Percentiles rank a stretch among this genome's conserved stretches.
Evolutionary conservation across 2,888 invertebrate species (phyloP).

Genomic region (Lasioglossum lativentre): DNA sequence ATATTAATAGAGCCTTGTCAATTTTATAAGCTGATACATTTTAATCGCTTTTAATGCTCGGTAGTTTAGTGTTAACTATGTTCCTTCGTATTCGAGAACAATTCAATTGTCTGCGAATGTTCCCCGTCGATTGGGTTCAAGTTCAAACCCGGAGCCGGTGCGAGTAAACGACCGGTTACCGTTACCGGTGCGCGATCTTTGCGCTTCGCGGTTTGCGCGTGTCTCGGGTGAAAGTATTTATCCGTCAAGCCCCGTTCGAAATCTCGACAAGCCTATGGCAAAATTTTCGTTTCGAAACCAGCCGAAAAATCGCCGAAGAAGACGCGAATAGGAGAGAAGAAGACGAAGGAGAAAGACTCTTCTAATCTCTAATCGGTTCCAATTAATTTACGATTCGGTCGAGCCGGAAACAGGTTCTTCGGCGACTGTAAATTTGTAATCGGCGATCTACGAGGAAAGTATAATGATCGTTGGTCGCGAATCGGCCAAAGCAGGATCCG

Average conservation of each 20-base stretch:
- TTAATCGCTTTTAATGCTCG: too few relatives aligned
- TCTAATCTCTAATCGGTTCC: not conserved
- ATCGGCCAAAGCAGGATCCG: not conserved
- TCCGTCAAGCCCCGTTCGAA: not conserved
- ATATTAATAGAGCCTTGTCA: too few relatives aligned
- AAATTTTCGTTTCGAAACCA: not conserved
- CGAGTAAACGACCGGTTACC: constrained; percentile 3
- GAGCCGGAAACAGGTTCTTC: not conserved
- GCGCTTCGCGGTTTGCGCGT: constrained; percentile 37
- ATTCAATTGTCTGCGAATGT: too few relatives aligned
- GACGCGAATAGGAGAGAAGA: not conserved
- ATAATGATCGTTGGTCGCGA: not conserved
- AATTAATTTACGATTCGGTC: not conserved
- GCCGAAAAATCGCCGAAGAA: not conserved
- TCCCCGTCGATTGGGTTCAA: not conserved
- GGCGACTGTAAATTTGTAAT: not conserved
- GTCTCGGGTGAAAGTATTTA: constrained; percentile 71
- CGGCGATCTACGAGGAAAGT: not conserved
- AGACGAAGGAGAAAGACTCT: not conserved
- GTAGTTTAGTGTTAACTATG: too few relatives aligned
- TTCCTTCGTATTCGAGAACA: too few relatives aligned
- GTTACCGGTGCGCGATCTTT: constrained; percentile 1
- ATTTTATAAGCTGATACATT: too few relatives aligned
- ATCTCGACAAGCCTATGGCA: not conserved
- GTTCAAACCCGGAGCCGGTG: not conserved